Evolutionary conservation across 2,888 invertebrate genomes (phyloP), one percentile per base, ranked within the genome.

Genomic region (Gibbula magus): DNA sequence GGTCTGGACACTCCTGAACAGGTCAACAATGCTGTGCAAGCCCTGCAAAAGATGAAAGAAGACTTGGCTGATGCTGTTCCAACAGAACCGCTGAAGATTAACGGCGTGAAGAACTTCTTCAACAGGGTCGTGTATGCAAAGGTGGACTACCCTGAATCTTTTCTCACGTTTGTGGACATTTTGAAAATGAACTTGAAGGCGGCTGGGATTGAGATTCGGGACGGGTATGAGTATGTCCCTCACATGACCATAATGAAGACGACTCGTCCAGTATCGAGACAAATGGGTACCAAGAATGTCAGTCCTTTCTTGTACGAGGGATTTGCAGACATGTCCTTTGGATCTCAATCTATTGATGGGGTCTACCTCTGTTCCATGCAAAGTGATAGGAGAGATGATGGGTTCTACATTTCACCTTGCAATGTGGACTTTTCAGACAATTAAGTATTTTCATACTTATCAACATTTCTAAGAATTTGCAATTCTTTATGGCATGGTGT

Each of bases 241-340:
- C 93, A 93, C 84, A 90, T 93, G 88, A 93, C 93, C 10, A 78
- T 93, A 16, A 87, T 93, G 86, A 93, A 93, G 81, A 86, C 92
- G 0, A 90, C 90, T n/a, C 87, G 93, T 10, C 89, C 91, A 0
- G 88, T 91, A 16, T 87, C 90, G 1, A 79, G 90, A 51, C 79
- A 86, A 76, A 86, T 90, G 7, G 88, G 91, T 0, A 90, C 89
- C 5, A 91, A 90, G 66, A 91, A 89, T 53, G 86, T 93, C 18
- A 88, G 92, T 51, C 89, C 91, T 0, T 84, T 86, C 82, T 78
- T 93, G 16, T 93, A 92, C 79, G 86, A 87, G 1, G 82, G 86
- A 20, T 89, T 89, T 79, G 81, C 86, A n/a, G 88, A 91, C n/a
- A 86, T 85, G 56, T 80, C 88, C 3, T 92, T 93, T 81, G 93